Evolutionary conservation across 2,113 vertebrate genomes (phyloP).

Genomic region (Pardalotus punctatus): DNA sequence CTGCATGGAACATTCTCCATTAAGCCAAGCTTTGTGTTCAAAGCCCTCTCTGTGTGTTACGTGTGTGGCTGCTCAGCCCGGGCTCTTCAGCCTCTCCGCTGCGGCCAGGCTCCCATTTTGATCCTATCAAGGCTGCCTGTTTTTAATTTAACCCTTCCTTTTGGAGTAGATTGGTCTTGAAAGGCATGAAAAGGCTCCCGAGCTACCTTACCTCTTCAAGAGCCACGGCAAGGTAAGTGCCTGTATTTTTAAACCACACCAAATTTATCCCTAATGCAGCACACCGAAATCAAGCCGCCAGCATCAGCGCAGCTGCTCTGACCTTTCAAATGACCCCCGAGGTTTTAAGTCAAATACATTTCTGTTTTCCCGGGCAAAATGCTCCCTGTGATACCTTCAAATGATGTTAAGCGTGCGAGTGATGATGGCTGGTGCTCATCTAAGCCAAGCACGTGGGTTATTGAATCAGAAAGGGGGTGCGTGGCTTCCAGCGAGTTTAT

Average conservation of each 20-base stretch:
- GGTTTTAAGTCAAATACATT: not conserved
- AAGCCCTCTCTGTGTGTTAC: not conserved
- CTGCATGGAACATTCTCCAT: conserved; percentile 16
- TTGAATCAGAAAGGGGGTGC: not conserved
- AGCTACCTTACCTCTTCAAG: conserved; percentile 27
- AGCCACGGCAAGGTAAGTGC: conserved; percentile 23
- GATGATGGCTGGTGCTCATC: not conserved
- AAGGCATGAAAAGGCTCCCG: conserved; percentile 41
- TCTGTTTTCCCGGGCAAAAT: not conserved
- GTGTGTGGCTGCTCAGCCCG: not conserved
- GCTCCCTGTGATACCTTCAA: not conserved
- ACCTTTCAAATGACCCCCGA: not conserved
- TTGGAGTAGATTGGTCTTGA: conserved; percentile 50
- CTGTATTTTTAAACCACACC: not conserved
- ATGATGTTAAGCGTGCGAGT: not conserved
- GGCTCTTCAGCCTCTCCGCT: conserved; percentile 56
- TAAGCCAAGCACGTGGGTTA: not conserved
- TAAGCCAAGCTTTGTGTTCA: conserved; percentile 38
- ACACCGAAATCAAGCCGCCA: not conserved
- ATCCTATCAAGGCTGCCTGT: conserved; percentile 18
- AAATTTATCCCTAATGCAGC: conserved; percentile 19
- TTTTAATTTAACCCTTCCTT: conserved; percentile 62
- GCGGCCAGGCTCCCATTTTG: conserved; percentile 39
- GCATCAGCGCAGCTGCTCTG: not conserved
- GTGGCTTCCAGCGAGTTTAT: not conserved